phyloP scores from a whole-genome alignment of 1,140 invertebrate genomes.

The Bilobella aurantiaca region DNA sequence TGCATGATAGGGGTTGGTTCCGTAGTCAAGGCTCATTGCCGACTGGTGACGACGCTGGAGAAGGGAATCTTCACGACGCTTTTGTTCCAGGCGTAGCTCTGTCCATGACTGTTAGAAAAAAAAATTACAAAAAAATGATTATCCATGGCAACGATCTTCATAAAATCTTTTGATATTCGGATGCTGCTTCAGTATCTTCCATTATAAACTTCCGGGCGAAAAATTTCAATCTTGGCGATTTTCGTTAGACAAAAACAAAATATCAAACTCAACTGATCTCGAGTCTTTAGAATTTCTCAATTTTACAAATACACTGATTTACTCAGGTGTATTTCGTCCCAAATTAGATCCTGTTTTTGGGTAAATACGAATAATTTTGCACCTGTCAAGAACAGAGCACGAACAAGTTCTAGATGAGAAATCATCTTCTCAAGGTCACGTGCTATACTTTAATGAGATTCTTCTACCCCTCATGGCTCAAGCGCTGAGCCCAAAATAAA shows the following conservation, averaged over 20 bases:
- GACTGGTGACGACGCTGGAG: background rate
- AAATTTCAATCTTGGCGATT: no score
- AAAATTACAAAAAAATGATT: background rate
- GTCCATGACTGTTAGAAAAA: background rate
- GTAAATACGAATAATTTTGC: background rate
- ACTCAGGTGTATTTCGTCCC: background rate
- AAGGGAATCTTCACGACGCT: background rate
- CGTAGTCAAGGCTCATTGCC: background rate
- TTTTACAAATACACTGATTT: background rate
- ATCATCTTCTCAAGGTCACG: background rate
- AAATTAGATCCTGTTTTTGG: background rate
- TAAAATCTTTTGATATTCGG: background rate
- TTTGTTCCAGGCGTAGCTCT: background rate
- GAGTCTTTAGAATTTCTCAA: background rate
- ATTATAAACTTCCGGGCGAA: no score
- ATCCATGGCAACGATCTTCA: background rate
- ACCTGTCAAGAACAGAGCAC: no score
- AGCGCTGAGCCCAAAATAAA: no score
- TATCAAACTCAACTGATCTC: no score
- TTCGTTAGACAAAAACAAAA: background rate
- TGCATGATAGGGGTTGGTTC: slow-evolving; percentile 3
- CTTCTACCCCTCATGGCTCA: no score
- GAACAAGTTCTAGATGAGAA: background rate
- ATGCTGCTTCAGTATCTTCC: background rate
- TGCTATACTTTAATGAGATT: no score